phyloP scores from a whole-genome alignment of 2,113 vertebrate species.

The Machaerirhynchus nigripectus region DNA sequence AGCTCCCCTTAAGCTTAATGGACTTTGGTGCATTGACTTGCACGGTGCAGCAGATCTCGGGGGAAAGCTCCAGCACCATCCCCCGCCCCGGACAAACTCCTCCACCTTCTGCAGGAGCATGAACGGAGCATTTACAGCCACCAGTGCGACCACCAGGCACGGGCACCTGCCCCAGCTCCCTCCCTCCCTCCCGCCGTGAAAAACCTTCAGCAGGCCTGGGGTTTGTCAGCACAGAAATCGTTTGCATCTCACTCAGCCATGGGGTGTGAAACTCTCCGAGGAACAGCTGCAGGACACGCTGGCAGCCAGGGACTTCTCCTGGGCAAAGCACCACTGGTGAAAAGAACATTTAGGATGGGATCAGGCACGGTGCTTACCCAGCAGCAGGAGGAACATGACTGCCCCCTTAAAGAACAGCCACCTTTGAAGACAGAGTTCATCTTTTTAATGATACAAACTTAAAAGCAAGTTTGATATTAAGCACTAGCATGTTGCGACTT shows the following conservation, averaged over 20 bases:
- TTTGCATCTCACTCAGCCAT: not conserved
- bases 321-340: not conserved
- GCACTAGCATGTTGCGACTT: accelerated
- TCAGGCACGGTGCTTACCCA: accelerated
- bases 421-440: not conserved
- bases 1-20: not conserved
- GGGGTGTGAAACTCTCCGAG: not conserved
- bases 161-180: accelerated
- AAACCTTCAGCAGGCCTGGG: not conserved
- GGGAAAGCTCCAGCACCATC: not conserved
- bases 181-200: not conserved
- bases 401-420: not conserved
- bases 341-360: not conserved
- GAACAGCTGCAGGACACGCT: accelerated
- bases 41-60: not conserved
- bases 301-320: not conserved
- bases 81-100: not conserved
- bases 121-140: not conserved
- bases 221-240: not conserved
- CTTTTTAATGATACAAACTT: not conserved
- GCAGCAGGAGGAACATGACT: not conserved
- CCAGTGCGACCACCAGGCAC: accelerated
- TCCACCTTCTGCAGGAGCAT: not conserved
- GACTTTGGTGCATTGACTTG: not conserved
- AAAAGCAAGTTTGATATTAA: not conserved